phyloP scores from a whole-genome alignment of 2,888 invertebrate genomes.

The Harmothoe impar region DNA sequence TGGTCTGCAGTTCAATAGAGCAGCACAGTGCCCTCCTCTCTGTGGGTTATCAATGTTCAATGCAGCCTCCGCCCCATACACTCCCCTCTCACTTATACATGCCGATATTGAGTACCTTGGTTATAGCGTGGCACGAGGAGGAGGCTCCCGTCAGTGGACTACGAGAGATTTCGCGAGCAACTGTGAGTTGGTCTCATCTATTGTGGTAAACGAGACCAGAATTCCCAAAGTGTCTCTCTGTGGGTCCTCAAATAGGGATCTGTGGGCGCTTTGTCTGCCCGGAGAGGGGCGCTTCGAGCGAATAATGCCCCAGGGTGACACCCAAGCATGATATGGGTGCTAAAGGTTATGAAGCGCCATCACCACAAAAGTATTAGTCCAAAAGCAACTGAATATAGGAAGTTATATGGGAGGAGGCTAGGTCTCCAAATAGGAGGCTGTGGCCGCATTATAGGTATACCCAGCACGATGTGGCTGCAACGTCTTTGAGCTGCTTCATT shows the following conservation, averaged over 20 bases:
- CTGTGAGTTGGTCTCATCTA: slow-evolving; percentile 7
- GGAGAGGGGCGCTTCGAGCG: background rate
- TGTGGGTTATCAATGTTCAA: slow-evolving; percentile 7
- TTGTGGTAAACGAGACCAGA: background rate
- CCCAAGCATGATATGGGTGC: too few species aligned
- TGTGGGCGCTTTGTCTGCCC: background rate
- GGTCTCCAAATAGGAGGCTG: too few species aligned
- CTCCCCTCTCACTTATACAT: background rate
- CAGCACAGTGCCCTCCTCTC: background rate
- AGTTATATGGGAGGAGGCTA: too few species aligned
- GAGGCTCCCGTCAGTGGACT: background rate
- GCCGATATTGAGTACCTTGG: background rate
- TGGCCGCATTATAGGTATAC: too few species aligned
- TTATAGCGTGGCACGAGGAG: background rate
- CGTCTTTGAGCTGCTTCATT: too few species aligned
- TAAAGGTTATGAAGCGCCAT: too few species aligned
- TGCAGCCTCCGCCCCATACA: background rate
- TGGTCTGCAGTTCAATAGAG: too few species aligned
- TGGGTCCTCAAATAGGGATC: background rate
- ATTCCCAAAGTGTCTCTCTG: background rate
- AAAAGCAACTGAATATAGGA: too few species aligned
- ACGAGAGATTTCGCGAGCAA: background rate
- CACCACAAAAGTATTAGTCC: too few species aligned
- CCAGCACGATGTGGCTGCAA: too few species aligned
- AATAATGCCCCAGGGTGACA: background rate